Evolutionary conservation across 1,140 invertebrate genomes (phyloP).

Genomic region (Augochlora pura): DNA sequence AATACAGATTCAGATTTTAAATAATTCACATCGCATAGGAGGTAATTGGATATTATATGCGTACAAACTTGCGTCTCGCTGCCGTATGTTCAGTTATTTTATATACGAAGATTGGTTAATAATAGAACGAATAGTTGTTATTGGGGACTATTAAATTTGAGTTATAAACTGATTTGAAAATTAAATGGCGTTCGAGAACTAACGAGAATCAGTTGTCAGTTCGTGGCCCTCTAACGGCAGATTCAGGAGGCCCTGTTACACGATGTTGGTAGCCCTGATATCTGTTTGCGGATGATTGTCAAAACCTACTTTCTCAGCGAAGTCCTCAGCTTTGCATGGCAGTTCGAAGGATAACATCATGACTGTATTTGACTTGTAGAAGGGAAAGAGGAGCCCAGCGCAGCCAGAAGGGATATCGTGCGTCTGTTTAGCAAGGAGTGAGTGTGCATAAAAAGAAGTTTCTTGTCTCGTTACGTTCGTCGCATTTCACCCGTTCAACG

Average conservation of each 20-base stretch:
- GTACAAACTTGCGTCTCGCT: too few species aligned
- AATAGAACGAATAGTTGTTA: not conserved
- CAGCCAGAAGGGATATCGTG: conserved; percentile 8
- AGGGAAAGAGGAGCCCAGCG: conserved; percentile 25
- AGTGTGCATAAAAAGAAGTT: conserved; percentile 39
- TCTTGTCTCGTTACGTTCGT: conserved; percentile 38
- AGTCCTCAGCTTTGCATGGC: conserved; percentile 42
- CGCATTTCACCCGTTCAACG: conserved; percentile 43
- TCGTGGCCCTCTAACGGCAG: not conserved
- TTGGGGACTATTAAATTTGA: not conserved
- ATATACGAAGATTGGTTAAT: not conserved
- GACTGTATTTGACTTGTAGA: conserved; percentile 37
- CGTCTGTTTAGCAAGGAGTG: conserved; percentile 21
- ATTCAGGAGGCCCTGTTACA: not conserved
- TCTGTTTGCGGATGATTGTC: conserved; percentile 76
- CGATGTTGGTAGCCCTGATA: conserved; percentile 52
- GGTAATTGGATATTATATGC: too few species aligned
- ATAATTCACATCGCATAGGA: too few species aligned
- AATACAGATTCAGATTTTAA: too few species aligned
- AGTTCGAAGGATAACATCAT: conserved; percentile 43
- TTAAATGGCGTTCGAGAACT: not conserved
- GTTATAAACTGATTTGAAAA: not conserved
- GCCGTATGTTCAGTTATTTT: too few species aligned
- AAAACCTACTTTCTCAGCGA: conserved; percentile 71
- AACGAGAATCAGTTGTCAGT: not conserved